These are phyloP conservation scores for Poeciliopsis gracilis DNA, from an alignment of 2,797 vertebrate genomes.

Conservation along the genomic window DNA sequence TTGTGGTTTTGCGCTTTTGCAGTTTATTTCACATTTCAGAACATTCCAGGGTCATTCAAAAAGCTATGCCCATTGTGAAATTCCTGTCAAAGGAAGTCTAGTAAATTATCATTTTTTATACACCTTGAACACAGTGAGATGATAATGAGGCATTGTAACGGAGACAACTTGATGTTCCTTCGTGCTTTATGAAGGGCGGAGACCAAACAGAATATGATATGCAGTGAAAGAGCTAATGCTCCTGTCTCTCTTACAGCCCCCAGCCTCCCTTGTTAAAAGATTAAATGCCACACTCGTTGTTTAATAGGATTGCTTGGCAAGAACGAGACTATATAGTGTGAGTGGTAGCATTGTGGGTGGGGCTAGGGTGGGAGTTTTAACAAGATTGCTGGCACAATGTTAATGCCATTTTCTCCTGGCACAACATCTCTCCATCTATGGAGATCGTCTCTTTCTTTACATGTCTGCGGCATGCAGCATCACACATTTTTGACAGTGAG, in stretches of 20 bases:
- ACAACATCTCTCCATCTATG: slow-evolving; percentile 43
- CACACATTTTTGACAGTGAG: slow-evolving; percentile 26
- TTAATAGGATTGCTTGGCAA: slow-evolving; percentile 77
- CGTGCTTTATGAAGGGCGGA: slow-evolving; percentile 31
- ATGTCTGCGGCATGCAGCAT: slow-evolving; percentile 19
- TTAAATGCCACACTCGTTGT: slow-evolving; percentile 67
- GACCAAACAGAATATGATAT: slow-evolving; percentile 28
- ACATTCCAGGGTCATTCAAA: slow-evolving; percentile 1
- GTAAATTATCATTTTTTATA: slow-evolving; percentile 38
- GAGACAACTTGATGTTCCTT: slow-evolving; percentile 7
- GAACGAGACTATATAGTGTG: slow-evolving; percentile 35
- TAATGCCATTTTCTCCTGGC: slow-evolving; percentile 61
- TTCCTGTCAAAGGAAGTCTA: slow-evolving; percentile 22
- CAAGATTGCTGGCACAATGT: slow-evolving; percentile 64
- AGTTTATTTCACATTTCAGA: slow-evolving; percentile 20
- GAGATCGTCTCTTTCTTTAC: slow-evolving; percentile 37
- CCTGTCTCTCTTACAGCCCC: slow-evolving; percentile 43
- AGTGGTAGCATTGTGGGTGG: slow-evolving; percentile 54
- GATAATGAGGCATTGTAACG: slow-evolving; percentile 49
- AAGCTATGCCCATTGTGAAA: slow-evolving; percentile 11
- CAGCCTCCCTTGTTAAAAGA: slow-evolving; percentile 57
- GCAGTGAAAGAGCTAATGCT: slow-evolving; percentile 34
- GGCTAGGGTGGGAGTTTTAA: slow-evolving; percentile 59
- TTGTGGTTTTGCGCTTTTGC: slow-evolving; percentile 26
- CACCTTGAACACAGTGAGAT: slow-evolving; percentile 49